Evolutionary conservation across 1,140 invertebrate genomes (phyloP).

Genomic region (Harpegnathos saltator): DNA sequence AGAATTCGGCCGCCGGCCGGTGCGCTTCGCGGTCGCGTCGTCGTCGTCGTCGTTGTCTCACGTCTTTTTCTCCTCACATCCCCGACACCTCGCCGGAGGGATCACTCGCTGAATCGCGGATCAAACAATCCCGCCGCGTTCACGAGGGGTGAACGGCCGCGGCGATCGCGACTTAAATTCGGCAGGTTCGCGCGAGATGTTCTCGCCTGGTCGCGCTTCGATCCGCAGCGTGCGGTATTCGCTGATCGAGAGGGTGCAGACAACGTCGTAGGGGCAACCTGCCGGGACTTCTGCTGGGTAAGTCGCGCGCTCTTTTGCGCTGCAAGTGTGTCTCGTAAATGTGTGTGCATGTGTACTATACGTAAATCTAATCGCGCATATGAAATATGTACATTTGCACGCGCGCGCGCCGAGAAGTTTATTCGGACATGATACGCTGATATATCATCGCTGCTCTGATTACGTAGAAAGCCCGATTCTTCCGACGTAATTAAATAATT

Average conservation of each 20-base stretch:
- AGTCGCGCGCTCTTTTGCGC: not conserved
- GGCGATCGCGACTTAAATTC: not conserved
- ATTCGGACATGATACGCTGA: not conserved
- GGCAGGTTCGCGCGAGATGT: conserved; percentile 12
- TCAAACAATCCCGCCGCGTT: no score
- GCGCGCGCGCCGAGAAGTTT: not conserved
- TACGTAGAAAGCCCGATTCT: conserved; percentile 18
- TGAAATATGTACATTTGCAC: no score
- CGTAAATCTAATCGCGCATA: not conserved
- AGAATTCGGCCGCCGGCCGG: conserved; percentile 6
- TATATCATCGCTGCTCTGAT: not conserved
- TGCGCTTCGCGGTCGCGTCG: not conserved
- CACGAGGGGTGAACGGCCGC: not conserved
- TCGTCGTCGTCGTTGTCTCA: no score
- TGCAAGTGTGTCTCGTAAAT: not conserved
- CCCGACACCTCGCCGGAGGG: no score
- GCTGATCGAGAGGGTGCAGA: not conserved
- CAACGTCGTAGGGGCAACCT: not conserved
- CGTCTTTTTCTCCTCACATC: no score
- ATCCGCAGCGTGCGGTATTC: conserved; percentile 8
- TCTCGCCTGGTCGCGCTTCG: not conserved
- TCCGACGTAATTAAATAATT: conserved; percentile 17
- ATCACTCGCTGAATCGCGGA: no score
- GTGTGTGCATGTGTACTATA: no score
- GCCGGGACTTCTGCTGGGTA: not conserved